These are phyloP conservation scores for Scaptomyza graminum DNA, from an alignment of 1,140 invertebrate genomes.

Conservation along the genomic window DNA sequence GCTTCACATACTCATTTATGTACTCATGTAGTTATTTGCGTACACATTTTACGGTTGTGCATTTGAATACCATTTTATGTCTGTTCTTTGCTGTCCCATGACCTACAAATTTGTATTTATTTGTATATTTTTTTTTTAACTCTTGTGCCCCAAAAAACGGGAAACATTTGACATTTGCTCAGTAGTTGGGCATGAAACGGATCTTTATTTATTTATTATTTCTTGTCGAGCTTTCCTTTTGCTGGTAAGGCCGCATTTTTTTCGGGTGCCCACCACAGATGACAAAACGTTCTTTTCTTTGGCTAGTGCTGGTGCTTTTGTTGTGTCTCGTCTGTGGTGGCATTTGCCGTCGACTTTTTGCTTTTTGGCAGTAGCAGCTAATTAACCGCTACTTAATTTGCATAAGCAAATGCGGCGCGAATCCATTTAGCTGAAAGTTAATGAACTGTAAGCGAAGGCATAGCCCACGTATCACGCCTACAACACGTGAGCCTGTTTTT, in stretches of 20 bases:
- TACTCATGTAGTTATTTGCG: neutral
- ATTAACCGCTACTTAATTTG: conserved; percentile 62
- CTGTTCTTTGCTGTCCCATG: conserved; percentile 37
- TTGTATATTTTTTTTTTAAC: conserved; percentile 2
- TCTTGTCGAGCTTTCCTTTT: conserved; percentile 1
- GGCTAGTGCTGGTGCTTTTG: conserved; percentile 12
- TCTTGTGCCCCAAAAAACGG: conserved; percentile 23
- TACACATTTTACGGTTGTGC: conserved; percentile 6
- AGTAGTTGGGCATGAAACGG: conserved; percentile 41
- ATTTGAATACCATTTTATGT: conserved; percentile 6
- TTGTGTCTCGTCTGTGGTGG: conserved; percentile 4
- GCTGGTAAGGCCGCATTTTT: conserved; percentile 10
- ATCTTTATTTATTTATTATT: conserved; percentile 7
- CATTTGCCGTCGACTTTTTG: conserved; percentile 18
- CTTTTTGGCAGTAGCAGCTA: conserved; percentile 43
- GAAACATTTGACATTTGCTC: conserved; percentile 57
- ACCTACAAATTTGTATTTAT: conserved; percentile 42
- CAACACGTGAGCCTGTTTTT: conserved; percentile 12
- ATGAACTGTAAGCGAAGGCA: conserved; percentile 62
- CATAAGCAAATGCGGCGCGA: conserved; percentile 52
- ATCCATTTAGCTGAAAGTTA: conserved; percentile 38
- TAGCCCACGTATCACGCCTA: conserved; percentile 55
- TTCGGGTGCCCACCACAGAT: conserved; percentile 11
- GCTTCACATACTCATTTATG: conserved; percentile 4
- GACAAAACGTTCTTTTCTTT: conserved; percentile 27